Evolutionary conservation across 2,888 invertebrate species (phyloP).

Genomic region (Pachymerium ferrugineum): DNA sequence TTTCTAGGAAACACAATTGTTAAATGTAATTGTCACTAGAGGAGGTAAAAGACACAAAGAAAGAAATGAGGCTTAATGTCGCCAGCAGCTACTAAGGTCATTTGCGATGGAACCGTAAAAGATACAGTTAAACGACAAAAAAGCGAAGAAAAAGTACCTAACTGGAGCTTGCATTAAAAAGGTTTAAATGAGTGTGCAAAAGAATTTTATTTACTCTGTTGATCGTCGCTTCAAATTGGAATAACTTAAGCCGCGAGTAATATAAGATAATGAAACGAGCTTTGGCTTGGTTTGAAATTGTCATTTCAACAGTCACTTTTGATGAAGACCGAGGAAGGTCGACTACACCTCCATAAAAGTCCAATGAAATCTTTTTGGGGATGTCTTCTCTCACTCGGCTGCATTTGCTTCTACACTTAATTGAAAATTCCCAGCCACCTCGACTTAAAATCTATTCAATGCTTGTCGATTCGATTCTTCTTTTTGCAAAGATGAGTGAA

Average conservation of each 20-base stretch:
- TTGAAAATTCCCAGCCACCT: not conserved
- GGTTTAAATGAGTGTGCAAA: too few species aligned
- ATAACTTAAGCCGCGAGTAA: slow-evolving; percentile 18
- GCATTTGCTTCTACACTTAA: not conserved
- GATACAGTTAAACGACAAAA: too few species aligned
- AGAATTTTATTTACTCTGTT: slow-evolving; percentile 10
- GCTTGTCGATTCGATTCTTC: not conserved
- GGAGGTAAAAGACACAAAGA: too few species aligned
- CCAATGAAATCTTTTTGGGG: slow-evolving; percentile 7
- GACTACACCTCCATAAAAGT: slow-evolving; percentile 17
- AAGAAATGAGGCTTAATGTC: too few species aligned
- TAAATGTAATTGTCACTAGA: too few species aligned
- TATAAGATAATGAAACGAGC: slow-evolving; percentile 15
- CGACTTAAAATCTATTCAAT: not conserved
- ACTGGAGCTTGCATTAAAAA: too few species aligned
- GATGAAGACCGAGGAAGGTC: slow-evolving; percentile 18
- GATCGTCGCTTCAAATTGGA: slow-evolving; percentile 6
- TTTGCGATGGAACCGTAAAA: too few species aligned
- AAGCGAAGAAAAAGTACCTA: too few species aligned
- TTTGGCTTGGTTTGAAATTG: slow-evolving; percentile 21
- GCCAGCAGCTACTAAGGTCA: too few species aligned
- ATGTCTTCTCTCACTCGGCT: not conserved
- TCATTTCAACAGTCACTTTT: slow-evolving; percentile 21
- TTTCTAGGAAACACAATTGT: too few species aligned
- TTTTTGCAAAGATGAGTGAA: too few species aligned